These are phyloP conservation scores for Ophraella communa DNA, from an alignment of 2,888 invertebrate species.

Conservation along the genomic window DNA sequence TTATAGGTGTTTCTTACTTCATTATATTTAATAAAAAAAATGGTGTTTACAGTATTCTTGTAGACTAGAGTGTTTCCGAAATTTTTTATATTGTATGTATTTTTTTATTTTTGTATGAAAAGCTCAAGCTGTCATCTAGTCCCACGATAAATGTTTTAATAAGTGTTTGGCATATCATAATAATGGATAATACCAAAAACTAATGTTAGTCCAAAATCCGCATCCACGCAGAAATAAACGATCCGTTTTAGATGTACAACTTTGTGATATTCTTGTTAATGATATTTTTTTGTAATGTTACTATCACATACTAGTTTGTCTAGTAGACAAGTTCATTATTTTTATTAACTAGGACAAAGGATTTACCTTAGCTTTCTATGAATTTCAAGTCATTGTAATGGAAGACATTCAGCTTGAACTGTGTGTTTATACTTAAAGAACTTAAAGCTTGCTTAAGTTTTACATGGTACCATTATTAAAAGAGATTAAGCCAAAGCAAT, in stretches of 20 bases:
- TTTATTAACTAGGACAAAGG: not conserved
- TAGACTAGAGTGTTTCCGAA: conserved; percentile 60
- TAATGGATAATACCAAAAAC: conserved; percentile 47
- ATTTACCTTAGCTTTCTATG: no score
- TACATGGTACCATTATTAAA: no score
- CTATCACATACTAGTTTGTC: not conserved
- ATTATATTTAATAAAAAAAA: no score
- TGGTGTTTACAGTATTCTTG: conserved; percentile 62
- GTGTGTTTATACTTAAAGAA: no score
- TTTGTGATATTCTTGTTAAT: conserved; percentile 43
- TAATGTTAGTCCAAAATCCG: conserved; percentile 35
- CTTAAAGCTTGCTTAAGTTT: no score
- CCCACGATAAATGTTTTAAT: conserved; percentile 52
- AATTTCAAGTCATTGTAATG: no score
- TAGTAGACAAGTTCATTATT: not conserved
- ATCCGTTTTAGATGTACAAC: conserved; percentile 43
- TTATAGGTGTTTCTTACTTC: conserved; percentile 58
- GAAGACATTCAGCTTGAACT: no score
- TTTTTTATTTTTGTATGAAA: conserved; percentile 61
- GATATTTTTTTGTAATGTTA: conserved; percentile 16
- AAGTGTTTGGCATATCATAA: conserved; percentile 60
- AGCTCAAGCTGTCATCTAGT: conserved; percentile 62
- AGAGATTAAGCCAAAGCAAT: no score
- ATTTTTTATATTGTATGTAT: conserved; percentile 60
- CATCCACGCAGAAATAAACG: conserved; percentile 41